Base-by-base conservation (phyloP, 2,113 vertebrate genomes). In the Prinia subflava region DNA sequence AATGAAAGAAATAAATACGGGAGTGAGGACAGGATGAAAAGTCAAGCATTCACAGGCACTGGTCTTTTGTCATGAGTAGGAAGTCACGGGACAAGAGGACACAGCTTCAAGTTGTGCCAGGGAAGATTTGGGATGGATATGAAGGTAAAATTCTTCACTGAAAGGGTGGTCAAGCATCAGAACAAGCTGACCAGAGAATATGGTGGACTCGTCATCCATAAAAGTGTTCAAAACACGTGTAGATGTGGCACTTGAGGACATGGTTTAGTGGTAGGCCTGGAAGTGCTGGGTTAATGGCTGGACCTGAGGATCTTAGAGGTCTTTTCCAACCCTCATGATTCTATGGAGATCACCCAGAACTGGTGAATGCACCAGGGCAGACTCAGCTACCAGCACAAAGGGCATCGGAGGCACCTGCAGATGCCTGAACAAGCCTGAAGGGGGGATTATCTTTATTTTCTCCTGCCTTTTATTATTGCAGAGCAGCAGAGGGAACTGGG, bases 191-290 rank as follows among this genome's bases (percentile, higher is more conserved):
- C 4, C 47, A 49, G 31, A 63, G 49, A 56, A 42, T 39, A 13
- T 28, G 49, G 9, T 83, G 49, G 71, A 27, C 33, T 63, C 41
- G 42, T 2, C 41, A 22, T 23, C 35, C 30, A 10, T 1, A 10
- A 31, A 42, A 27, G 12, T 37, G 15, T 7, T 56, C 17, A 56
- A 20, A 77, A 28, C 18, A 35, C 0, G 0, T 13, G 35, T 6
- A 33, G 41, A 55, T 56, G 25, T 69, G 55, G 30, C 30, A 18
- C 24, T 27, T 69, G 25, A 30, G 47, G 35, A 14, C 1, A 1
- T 1, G 18, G 18, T 37, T 83, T 42, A 37, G 25, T 24, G 49
- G 25, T 49, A 31, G 47, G 8, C 39, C 21, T 53, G n/a, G 25
- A 25, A 49, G 18, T 56, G 12, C 11, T 56, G 49, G 25, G 35